Percentiles rank a stretch among this genome's conserved stretches.
Conservation (phyloP, 1,140 invertebrate species). For the Neodiprion fabricii region DNA sequence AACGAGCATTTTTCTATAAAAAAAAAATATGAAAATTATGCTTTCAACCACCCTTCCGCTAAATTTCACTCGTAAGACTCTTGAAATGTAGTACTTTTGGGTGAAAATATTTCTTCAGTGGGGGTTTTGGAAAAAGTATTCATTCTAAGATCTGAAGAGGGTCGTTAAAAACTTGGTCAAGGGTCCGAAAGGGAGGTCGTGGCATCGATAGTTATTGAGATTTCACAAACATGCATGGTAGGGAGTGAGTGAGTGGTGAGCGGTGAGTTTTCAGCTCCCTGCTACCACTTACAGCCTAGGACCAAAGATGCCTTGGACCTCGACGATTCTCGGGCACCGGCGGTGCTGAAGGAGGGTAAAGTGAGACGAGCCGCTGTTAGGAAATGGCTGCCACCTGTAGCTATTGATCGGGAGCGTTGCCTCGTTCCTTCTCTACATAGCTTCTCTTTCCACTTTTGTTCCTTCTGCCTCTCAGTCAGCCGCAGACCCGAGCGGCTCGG, state of each 20-base stretch:
- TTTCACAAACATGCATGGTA: neutral
- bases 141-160: too few relatives aligned
- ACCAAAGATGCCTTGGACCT: neutral
- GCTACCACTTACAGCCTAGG: neutral
- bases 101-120: too few relatives aligned
- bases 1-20: too few relatives aligned
- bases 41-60: too few relatives aligned
- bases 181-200: neutral
- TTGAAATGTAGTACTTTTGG: too few relatives aligned
- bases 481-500: too few relatives aligned
- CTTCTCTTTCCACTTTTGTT: neutral
- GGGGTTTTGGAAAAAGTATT: too few relatives aligned
- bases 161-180: too few relatives aligned
- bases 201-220: neutral
- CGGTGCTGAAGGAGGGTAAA: neutral
- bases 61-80: too few relatives aligned
- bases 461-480: neutral
- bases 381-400: conserved; percentile 64
- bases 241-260: too few relatives aligned
- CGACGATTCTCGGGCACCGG: too few relatives aligned
- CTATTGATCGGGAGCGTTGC: conserved; percentile 58
- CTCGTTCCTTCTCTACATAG: neutral
- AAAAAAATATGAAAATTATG: too few relatives aligned
- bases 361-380: conserved; percentile 38
- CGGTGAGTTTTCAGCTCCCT: neutral